Conservation (phyloP, 2,888 invertebrate genomes). For the Ephialtes manifestator region DNA sequence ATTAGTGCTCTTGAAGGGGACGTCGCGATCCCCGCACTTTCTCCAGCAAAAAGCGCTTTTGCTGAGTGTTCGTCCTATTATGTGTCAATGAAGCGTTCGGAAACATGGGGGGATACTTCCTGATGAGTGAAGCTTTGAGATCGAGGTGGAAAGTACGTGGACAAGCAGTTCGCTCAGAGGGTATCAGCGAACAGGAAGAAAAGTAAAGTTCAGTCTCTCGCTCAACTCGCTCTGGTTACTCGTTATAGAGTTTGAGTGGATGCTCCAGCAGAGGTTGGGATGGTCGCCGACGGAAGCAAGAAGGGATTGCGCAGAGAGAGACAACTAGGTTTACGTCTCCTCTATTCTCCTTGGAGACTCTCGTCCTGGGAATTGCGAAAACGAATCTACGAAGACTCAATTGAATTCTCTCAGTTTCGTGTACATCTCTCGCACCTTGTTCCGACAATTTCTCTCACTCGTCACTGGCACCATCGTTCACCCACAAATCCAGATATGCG, state of each 20-base stretch:
- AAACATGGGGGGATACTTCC: conserved; percentile 26
- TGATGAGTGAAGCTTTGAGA: conserved; percentile 42
- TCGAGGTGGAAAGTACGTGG: conserved; percentile 43
- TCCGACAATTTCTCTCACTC: conserved; percentile 53
- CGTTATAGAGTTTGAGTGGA: conserved; percentile 69
- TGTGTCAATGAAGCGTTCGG: conserved; percentile 56
- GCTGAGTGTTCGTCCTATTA: conserved; percentile 17
- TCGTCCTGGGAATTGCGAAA: conserved; percentile 45
- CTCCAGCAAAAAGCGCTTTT: conserved; percentile 66
- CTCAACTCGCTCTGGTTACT: conserved; percentile 56
- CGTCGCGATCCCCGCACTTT: conserved; percentile 36
- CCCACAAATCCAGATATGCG: neutral
- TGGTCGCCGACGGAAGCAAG: neutral
- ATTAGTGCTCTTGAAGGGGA: conserved; percentile 66
- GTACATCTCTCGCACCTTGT: conserved; percentile 44
- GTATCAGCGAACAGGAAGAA: conserved; percentile 62
- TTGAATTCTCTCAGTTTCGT: conserved; percentile 63
- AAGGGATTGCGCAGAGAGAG: conserved; percentile 36
- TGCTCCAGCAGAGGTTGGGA: conserved; percentile 45
- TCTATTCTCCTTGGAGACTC: conserved; percentile 32
- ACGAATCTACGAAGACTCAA: conserved; percentile 64
- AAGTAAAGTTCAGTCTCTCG: conserved; percentile 61
- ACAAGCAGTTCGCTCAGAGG: conserved; percentile 36
- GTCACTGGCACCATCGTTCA: conserved; percentile 42
- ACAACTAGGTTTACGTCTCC: conserved; percentile 49